A percentile compares a stretch with the other conserved stretches of the same genome.
Evolutionary conservation across 2,797 vertebrate genomes (phyloP).

Genomic region (Micropoecilia bifurca): DNA sequence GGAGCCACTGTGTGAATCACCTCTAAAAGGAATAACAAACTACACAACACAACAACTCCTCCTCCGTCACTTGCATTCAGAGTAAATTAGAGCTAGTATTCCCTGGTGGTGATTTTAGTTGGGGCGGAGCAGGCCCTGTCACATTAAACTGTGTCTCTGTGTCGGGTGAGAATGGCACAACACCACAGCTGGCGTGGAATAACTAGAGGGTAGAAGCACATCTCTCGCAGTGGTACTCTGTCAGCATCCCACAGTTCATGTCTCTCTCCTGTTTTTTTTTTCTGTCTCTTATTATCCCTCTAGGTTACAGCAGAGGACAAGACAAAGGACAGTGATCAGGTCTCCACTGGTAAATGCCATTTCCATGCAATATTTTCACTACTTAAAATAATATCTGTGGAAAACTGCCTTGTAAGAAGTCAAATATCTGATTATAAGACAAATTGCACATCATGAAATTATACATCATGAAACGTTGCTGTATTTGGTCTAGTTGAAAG

Average conservation of each 20-base stretch:
- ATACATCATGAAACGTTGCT: neutral
- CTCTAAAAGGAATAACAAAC: slow-evolving; percentile 44
- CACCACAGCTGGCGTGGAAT: slow-evolving; percentile 70
- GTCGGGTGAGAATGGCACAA: slow-evolving; percentile 52
- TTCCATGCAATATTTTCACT: slow-evolving; percentile 27
- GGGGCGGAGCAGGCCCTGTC: slow-evolving; percentile 66
- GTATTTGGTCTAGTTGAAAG: slow-evolving; percentile 21
- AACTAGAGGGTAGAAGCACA: slow-evolving; percentile 64
- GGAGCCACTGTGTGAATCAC: slow-evolving; percentile 44
- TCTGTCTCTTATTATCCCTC: slow-evolving; percentile 50
- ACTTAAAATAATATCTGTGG: slow-evolving; percentile 20
- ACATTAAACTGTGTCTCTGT: slow-evolving; percentile 66
- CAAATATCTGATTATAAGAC: slow-evolving; percentile 17
- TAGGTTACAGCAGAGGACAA: slow-evolving; percentile 80
- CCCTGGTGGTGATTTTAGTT: slow-evolving; percentile 62
- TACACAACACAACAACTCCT: slow-evolving; percentile 56
- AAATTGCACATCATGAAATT: slow-evolving; percentile 8
- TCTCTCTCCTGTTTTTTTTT: slow-evolving; percentile 36
- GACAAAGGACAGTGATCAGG: slow-evolving; percentile 65
- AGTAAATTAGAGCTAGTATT: slow-evolving; percentile 67
- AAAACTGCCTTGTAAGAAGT: slow-evolving; percentile 7
- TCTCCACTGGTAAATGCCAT: slow-evolving; percentile 69
- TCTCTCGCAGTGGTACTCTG: slow-evolving; percentile 58
- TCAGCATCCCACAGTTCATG: slow-evolving; percentile 56
- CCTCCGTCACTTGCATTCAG: slow-evolving; percentile 51